Conservation (phyloP, 2,113 vertebrate species). For the Mastomys coucha region DNA sequence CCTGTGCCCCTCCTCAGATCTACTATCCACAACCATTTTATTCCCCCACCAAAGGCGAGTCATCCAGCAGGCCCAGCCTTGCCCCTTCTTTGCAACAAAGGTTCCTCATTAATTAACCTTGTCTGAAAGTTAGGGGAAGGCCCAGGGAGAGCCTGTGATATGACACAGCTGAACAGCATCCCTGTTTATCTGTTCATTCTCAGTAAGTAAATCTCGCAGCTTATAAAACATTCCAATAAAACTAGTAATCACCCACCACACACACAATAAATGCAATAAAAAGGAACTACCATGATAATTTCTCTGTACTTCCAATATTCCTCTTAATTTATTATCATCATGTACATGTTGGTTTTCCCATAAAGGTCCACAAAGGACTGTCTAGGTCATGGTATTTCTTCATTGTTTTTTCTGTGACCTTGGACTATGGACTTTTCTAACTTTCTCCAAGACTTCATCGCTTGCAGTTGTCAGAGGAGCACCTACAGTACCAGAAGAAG, state of each 20-base stretch:
- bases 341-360: neutral
- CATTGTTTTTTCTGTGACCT: slow-evolving; percentile 17
- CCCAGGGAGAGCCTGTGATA: slow-evolving; percentile 39
- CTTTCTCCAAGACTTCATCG: neutral
- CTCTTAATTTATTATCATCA: slow-evolving; percentile 60
- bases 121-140: slow-evolving; percentile 64
- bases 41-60: neutral
- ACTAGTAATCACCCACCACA: slow-evolving; percentile 70
- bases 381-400: neutral
- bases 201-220: slow-evolving; percentile 75
- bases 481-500: neutral
- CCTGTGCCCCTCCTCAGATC: neutral
- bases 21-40: neutral
- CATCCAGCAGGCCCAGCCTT: neutral
- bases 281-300: slow-evolving; percentile 65
- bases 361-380: slow-evolving; percentile 53
- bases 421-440: neutral
- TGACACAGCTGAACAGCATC: slow-evolving; percentile 61
- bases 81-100: neutral
- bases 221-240: slow-evolving; percentile 80
- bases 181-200: slow-evolving; percentile 72
- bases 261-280: slow-evolving; percentile 78
- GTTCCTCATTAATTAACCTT: slow-evolving; percentile 58
- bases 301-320: slow-evolving; percentile 64
- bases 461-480: neutral